Base-by-base conservation (phyloP, 2,113 vertebrate genomes). In the Eurypyga helias region DNA sequence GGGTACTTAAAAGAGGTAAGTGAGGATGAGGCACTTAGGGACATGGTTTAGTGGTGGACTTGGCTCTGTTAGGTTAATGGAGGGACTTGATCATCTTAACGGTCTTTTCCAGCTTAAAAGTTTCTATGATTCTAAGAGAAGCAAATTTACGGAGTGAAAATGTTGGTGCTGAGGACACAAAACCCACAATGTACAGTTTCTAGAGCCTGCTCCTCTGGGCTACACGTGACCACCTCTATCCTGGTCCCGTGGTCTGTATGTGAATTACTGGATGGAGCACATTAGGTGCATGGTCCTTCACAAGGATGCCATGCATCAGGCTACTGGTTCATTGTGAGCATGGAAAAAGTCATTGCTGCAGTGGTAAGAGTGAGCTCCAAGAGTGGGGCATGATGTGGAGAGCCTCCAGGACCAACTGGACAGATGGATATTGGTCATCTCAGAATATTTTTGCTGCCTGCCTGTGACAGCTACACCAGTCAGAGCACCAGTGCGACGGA, bases 261-360 rank as follows among this genome's bases (percentile, higher is more conserved):
- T 18, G 29, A 17, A 7, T 71, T 28, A 14, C 49, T 3, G 21
- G 24, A 29, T 33, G 51, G 36, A 78, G 41, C 25, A 23, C 34
- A 3, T 7, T 9, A 29, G 17, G 15, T 24, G 45, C 0, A 0
- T 16, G 34, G 18, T 82, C 34, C 61, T 65, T 61, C 45, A 2
- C 10, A 4, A 25, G 25, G 19, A 15, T 1, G 4, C 7, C 1
- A 0, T 13, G 7, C 34, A 0, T 48, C 1, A 11, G 64, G 60
- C 51, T 90, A 18, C n/a, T 71, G 4, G 3, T 1, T 0, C 0
- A 1, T 33, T 17, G 21, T 51, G 55, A 60, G 18, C 43, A 4
- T 13, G 9, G 54, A 16, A n/a, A 26, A 16, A 20, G 23, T 13
- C 3, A 0, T 34, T 7, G 0, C 38, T 65, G 28, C 4, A 1